Evolutionary conservation across 2,888 invertebrate genomes (phyloP), one percentile per base, ranked within the genome.

Genomic region (Eupithecia centaureata): DNA sequence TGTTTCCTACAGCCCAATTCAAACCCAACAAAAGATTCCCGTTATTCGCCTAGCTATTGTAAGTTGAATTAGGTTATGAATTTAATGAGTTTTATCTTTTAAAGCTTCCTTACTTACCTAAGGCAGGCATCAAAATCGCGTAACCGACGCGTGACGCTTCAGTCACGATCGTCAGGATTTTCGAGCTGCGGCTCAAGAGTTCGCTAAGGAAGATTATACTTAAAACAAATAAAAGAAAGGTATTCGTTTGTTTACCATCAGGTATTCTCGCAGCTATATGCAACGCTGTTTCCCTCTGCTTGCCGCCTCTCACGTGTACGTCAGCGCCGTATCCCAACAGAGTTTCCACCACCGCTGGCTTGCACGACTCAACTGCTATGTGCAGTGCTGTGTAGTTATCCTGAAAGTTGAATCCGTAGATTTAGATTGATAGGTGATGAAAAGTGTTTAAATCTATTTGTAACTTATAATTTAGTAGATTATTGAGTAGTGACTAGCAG

Each of bases 371-470:
- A 1, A 99, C 99, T 5, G 99, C 99, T 81, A 99, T 97, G 85
- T 99, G 99, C 0, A 99, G 94, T 0, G 99, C 99, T 38, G 99
- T 99, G 89, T 98, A 99, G 88, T 99, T 98, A 82, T 99, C 98
- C 98, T 98, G 87, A 3, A 68, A 73, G 15, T 5, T 35, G 12
- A 35, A 13, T 7, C n/a, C n/a, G n/a, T n/a, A n/a, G n/a, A n/a
- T n/a, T n/a, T n/a, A n/a, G n/a, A n/a, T n/a, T n/a, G n/a, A n/a
- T n/a, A n/a, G n/a, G n/a, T n/a, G n/a, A n/a, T n/a, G n/a, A n/a
- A n/a, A n/a, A n/a, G n/a, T n/a, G n/a, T n/a, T n/a, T n/a, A n/a
- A n/a, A n/a, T n/a, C n/a, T n/a, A n/a, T n/a, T n/a, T n/a, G n/a
- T n/a, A n/a, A n/a, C n/a, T n/a, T n/a, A n/a, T n/a, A n/a, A n/a